These are phyloP conservation scores for Tiliqua scincoides DNA, from an alignment of 2,113 vertebrate species.

Conservation along the genomic window DNA sequence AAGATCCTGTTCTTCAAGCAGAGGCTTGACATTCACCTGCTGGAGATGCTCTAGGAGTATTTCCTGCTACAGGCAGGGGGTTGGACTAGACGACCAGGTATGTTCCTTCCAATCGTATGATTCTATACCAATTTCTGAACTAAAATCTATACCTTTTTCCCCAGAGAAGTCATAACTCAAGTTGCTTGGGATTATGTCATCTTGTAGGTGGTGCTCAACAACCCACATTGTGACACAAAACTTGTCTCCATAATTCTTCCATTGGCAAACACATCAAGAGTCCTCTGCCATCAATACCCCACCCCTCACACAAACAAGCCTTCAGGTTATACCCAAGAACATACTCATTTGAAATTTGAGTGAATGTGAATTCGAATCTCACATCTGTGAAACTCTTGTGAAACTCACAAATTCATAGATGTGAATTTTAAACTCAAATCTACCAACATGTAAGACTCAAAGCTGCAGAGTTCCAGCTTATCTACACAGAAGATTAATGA, in stretches of 20 bases:
- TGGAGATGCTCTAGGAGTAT: no score
- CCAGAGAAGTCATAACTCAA: neutral
- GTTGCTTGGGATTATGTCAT: neutral
- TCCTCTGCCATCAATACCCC: neutral
- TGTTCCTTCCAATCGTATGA: no score
- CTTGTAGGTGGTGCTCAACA: neutral
- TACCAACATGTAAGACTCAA: neutral
- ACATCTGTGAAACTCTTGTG: no score
- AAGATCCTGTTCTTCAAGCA: no score
- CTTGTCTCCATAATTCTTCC: neutral
- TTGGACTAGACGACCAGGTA: no score
- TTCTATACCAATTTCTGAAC: neutral
- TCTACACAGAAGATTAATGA: neutral
- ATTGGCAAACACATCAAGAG: neutral
- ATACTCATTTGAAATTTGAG: neutral
- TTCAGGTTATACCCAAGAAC: neutral
- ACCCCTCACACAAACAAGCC: neutral
- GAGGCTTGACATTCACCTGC: no score
- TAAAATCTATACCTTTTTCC: slow-evolving; percentile 9
- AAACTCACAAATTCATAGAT: no score
- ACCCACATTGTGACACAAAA: neutral
- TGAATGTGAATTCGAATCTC: neutral
- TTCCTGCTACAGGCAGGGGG: no score
- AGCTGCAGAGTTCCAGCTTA: neutral
- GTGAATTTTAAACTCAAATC: neutral